Percentiles rank a stretch among this genome's conserved stretches.
These are phyloP conservation scores for Cardiocondyla obscurior DNA, from an alignment of 1,140 invertebrate species.

Conservation along the genomic window DNA sequence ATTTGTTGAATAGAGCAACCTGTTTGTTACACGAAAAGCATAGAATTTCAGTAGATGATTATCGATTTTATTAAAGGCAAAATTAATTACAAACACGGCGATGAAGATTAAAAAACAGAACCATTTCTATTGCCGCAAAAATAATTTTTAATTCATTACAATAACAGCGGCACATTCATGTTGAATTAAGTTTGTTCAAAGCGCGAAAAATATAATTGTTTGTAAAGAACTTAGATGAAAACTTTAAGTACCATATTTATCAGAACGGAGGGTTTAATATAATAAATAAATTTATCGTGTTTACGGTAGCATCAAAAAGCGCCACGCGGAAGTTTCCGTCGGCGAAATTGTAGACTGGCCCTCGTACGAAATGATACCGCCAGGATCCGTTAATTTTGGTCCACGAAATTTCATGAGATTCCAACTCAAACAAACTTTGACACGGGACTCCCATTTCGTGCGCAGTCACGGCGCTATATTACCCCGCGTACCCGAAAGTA, in stretches of 20 bases:
- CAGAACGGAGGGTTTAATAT: neutral
- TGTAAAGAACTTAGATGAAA: no score
- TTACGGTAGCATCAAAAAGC: constrained; percentile 3
- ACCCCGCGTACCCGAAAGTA: constrained; percentile 17
- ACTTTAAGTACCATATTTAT: neutral
- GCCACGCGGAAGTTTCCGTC: constrained; percentile 23
- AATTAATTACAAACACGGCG: neutral
- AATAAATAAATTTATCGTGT: constrained; percentile 9
- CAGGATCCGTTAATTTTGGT: constrained; percentile 59
- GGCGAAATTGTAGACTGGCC: constrained; percentile 43
- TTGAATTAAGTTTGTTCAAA: no score
- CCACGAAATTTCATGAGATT: constrained; percentile 59
- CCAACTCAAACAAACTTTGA: constrained; percentile 57
- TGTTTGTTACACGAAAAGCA: neutral
- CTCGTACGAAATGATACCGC: constrained; percentile 56
- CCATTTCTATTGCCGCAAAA: no score
- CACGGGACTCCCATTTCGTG: constrained; percentile 50
- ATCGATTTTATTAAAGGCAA: neutral
- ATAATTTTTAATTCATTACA: neutral
- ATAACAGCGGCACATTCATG: neutral
- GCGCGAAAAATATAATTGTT: no score
- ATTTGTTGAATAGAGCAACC: constrained; percentile 22
- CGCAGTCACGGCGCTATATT: constrained; percentile 25
- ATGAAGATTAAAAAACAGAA: neutral
- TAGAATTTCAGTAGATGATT: neutral